A percentile compares a stretch with the other conserved stretches of the same genome.
Evolutionary conservation across 1,140 invertebrate species (phyloP).

Genomic region (Pseudomyrmex concolor): DNA sequence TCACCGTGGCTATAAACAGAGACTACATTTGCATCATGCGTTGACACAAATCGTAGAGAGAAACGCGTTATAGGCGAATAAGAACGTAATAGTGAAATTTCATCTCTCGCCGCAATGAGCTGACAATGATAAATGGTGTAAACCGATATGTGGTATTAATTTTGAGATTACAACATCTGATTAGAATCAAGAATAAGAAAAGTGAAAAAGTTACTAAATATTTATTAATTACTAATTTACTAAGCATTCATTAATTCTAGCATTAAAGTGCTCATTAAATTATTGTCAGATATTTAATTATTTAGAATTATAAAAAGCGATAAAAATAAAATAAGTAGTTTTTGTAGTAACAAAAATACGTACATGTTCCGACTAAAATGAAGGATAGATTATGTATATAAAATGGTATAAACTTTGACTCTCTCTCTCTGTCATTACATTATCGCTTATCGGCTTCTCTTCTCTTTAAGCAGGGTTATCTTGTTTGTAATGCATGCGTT

Average conservation of each 20-base stretch:
- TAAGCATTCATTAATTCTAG: too few species aligned
- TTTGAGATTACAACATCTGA: neutral
- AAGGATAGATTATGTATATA: neutral
- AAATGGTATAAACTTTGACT: neutral
- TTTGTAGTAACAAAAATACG: neutral
- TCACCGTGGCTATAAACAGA: slow-evolving; percentile 43
- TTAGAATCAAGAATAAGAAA: neutral
- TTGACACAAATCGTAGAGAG: slow-evolving; percentile 15
- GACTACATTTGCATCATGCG: slow-evolving; percentile 45
- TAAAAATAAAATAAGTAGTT: too few species aligned
- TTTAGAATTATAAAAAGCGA: too few species aligned
- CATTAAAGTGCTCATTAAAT: too few species aligned
- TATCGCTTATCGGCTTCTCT: neutral
- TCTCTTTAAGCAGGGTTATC: slow-evolving; percentile 8
- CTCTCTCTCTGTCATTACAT: neutral
- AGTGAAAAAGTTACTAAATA: too few species aligned
- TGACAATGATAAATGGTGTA: slow-evolving; percentile 2
- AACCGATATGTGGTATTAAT: slow-evolving; percentile 3
- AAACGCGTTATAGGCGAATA: neutral
- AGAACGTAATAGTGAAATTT: slow-evolving; percentile 42
- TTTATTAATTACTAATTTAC: too few species aligned
- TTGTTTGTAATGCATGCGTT: neutral
- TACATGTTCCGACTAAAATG: neutral
- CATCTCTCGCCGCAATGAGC: slow-evolving; percentile 47
- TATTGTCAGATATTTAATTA: too few species aligned